Evolutionary conservation across 2,797 vertebrate genomes (phyloP).

Genomic region (Sciaenops ocellatus): DNA sequence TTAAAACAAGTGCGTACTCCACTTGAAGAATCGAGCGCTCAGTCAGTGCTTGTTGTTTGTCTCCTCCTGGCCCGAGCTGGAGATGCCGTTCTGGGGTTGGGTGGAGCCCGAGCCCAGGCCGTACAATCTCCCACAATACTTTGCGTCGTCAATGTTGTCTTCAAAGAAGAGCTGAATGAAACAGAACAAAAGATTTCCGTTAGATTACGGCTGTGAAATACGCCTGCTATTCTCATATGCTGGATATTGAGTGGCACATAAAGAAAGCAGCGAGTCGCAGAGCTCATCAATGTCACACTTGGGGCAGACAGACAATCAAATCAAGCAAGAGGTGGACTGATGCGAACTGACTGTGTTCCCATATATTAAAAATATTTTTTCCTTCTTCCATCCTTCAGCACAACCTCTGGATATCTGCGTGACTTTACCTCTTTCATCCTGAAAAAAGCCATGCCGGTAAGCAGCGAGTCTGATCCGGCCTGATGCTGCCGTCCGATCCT

Average conservation of each 20-base stretch:
- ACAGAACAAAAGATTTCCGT: slow-evolving; percentile 8
- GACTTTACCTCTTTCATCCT: slow-evolving; percentile 96
- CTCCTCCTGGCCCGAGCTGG: slow-evolving; percentile 85
- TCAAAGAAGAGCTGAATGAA: slow-evolving; percentile 94
- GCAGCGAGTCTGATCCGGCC: slow-evolving; percentile 96
- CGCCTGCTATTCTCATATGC: no score
- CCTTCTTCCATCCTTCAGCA: background rate
- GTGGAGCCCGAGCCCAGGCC: slow-evolving; percentile 95
- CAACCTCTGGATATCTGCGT: background rate
- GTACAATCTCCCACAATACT: slow-evolving; percentile 97
- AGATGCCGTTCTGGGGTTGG: slow-evolving; percentile 94
- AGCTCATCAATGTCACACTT: no score
- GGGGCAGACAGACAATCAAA: no score
- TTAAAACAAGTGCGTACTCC: slow-evolving; percentile 82
- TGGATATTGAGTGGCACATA: no score
- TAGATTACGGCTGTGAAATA: no score
- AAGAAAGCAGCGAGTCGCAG: no score
- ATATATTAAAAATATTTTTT: background rate
- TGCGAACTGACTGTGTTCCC: no score
- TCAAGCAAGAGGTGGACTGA: no score
- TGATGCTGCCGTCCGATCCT: slow-evolving; percentile 98
- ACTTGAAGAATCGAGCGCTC: slow-evolving; percentile 50
- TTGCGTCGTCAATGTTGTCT: slow-evolving; percentile 99
- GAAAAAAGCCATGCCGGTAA: slow-evolving; percentile 99
- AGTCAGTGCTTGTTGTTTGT: slow-evolving; percentile 92